Conservation (phyloP, 2,113 vertebrate genomes). For the Triplophysa rosa region DNA sequence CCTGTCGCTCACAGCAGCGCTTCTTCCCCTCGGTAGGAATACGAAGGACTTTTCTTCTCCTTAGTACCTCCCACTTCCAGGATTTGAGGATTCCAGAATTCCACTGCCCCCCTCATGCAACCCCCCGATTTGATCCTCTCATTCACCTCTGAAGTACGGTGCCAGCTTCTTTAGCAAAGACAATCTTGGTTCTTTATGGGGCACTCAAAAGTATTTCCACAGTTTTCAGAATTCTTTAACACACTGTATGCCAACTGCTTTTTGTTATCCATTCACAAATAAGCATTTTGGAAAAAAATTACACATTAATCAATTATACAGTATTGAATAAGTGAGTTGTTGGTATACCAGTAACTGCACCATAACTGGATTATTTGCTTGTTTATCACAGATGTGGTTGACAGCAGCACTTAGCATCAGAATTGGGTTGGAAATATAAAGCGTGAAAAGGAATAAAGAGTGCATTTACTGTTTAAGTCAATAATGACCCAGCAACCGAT, state of each 20-base stretch:
- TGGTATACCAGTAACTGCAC: not conserved
- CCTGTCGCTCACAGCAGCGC: not conserved
- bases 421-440: conserved; percentile 27
- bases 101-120: not conserved
- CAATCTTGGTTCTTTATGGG: too few relatives aligned
- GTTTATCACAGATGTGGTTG: conserved; percentile 1
- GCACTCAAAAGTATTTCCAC: too few relatives aligned
- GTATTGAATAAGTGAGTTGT: too few relatives aligned
- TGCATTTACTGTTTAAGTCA: conserved; percentile 8
- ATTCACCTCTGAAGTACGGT: not conserved
- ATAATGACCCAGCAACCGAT: conserved; percentile 6
- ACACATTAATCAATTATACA: too few relatives aligned
- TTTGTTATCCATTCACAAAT: not conserved
- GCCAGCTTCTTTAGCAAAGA: too few relatives aligned
- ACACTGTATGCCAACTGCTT: not conserved
- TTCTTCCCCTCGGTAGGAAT: not conserved
- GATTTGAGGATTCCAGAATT: conserved; percentile 37
- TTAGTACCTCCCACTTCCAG: conserved; percentile 38
- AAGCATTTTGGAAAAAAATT: too few relatives aligned
- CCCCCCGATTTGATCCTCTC: not conserved
- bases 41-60: conserved; percentile 15
- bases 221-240: too few relatives aligned
- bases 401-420: conserved; percentile 15
- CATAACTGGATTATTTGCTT: conserved; percentile 4
- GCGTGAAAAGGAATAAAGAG: conserved; percentile 19